Percentiles rank a stretch among this genome's conserved stretches.
Conservation (phyloP, 2,797 vertebrate genomes). For the Acridotheres tristis region DNA sequence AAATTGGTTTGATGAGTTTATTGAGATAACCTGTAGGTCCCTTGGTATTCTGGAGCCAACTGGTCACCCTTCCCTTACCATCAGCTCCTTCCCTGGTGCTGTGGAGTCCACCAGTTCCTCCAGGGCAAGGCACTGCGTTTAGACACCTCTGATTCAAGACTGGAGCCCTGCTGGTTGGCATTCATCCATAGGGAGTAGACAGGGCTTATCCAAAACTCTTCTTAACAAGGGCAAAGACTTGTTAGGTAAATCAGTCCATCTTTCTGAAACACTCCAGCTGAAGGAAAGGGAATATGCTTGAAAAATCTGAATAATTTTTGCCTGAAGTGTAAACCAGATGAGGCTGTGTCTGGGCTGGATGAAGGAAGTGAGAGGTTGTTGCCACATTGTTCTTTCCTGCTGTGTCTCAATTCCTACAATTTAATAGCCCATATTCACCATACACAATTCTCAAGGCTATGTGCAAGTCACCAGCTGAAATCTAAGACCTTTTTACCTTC, state of each 20-base stretch:
- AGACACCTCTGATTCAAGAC: background rate
- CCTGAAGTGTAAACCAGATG: background rate
- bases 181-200: background rate
- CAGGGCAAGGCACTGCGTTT: background rate
- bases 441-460: background rate
- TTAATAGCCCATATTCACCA: background rate
- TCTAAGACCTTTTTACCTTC: background rate
- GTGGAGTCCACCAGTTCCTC: background rate
- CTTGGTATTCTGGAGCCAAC: background rate
- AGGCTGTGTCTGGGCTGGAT: background rate
- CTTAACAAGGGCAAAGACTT: background rate
- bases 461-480: background rate
- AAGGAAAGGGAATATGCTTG: background rate
- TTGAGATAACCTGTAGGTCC: background rate
- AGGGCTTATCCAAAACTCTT: background rate
- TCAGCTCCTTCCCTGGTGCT: background rate
- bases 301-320: background rate
- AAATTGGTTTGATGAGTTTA: background rate
- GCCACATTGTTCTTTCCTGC: background rate
- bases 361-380: background rate
- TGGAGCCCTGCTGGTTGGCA: background rate
- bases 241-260: background rate
- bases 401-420: background rate
- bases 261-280: background rate
- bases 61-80: fast-evolving